Conservation (phyloP, 2,888 invertebrate genomes). For the Oligia fasciuncula region DNA sequence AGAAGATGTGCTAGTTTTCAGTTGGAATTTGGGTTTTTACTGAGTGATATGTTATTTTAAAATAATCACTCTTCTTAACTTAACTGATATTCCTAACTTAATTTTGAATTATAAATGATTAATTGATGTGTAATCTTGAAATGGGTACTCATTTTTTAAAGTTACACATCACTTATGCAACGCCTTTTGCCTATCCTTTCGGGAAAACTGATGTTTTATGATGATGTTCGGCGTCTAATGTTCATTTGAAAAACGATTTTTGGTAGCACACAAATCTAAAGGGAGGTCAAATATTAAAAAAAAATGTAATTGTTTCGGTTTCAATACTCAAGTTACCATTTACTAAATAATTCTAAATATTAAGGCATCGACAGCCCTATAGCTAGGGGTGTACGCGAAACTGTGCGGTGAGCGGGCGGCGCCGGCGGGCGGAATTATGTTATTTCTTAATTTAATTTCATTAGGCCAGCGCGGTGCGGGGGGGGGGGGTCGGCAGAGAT, state of each 20-base stretch:
- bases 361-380: constrained; percentile 58
- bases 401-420: constrained; percentile 67
- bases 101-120: not conserved
- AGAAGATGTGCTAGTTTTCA: constrained; percentile 5
- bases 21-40: not conserved
- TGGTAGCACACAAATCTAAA: not conserved
- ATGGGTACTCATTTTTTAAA: not conserved
- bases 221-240: not conserved
- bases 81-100: not conserved
- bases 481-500: constrained; percentile 71
- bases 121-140: not conserved
- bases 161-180: not conserved
- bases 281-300: not conserved
- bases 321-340: not conserved
- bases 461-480: constrained; percentile 77
- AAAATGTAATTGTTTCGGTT: not conserved
- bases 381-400: constrained; percentile 61
- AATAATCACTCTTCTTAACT: not conserved
- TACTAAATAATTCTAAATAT: not conserved
- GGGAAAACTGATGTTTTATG: too few species aligned
- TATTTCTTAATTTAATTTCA: constrained; percentile 88
- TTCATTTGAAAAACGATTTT: not conserved
- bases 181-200: not conserved
- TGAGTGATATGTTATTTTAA: not conserved
- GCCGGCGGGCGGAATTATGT: constrained; percentile 76